phyloP scores from a whole-genome alignment of 2,888 invertebrate species.

The Rotaria macrura region DNA sequence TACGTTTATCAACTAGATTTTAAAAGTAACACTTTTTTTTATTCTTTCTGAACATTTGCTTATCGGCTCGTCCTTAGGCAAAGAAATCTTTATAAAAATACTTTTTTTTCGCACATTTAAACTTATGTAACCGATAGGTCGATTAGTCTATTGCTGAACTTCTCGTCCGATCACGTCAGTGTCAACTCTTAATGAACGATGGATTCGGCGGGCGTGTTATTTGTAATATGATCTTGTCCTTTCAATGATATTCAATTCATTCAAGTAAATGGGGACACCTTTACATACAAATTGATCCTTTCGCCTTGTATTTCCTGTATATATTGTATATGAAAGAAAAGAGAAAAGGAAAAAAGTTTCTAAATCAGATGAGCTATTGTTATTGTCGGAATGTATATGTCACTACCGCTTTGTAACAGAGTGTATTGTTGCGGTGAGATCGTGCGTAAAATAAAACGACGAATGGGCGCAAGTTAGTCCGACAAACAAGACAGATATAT shows the following conservation, averaged over 20 bases:
- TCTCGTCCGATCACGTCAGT: neutral
- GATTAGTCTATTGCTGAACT: neutral
- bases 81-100: no score
- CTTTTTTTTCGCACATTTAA: no score
- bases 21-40: no score
- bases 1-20: no score
- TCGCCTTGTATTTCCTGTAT: conserved; percentile 12
- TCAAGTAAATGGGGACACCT: neutral
- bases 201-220: neutral
- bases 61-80: no score
- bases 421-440: neutral
- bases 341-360: neutral
- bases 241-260: neutral
- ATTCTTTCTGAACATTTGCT: no score
- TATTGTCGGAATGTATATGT: neutral
- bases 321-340: neutral
- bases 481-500: neutral
- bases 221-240: conserved; percentile 2
- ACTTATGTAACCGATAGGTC: neutral
- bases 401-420: neutral
- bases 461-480: neutral
- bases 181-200: conserved; percentile 1
- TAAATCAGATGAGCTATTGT: conserved; percentile 19
- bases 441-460: conserved; percentile 8
- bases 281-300: conserved; percentile 1